phyloP scores from a whole-genome alignment of 2,888 invertebrate species.

The Plutella xylostella region DNA sequence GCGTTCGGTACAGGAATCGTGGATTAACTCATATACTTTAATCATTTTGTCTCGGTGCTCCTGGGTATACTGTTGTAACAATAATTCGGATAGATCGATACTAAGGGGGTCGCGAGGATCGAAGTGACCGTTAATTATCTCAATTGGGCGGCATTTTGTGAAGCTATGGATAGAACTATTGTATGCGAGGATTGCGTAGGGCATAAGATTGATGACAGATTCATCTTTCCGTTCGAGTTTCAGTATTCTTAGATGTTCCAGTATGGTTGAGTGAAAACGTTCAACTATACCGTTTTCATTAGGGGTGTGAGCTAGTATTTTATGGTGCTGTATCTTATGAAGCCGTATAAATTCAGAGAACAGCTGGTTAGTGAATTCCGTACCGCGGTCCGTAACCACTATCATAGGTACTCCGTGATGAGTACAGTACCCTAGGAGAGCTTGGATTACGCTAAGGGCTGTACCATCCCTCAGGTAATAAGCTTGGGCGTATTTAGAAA shows the following conservation, averaged over 20 bases:
- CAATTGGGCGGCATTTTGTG: constrained; percentile 1
- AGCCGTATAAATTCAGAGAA: background rate
- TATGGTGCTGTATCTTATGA: background rate
- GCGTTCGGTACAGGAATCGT: background rate
- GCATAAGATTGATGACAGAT: constrained; percentile 1
- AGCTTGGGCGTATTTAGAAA: constrained; percentile 3
- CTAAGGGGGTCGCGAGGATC: constrained; percentile 1
- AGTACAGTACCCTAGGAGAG: background rate
- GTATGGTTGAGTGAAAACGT: constrained; percentile 4
- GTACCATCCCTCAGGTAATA: background rate
- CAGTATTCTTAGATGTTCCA: constrained; percentile 3
- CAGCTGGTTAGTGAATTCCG: constrained; percentile 3
- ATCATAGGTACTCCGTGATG: background rate
- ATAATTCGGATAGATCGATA: background rate
- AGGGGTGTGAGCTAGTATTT: background rate
- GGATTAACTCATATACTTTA: background rate
- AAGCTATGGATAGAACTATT: constrained; percentile 4
- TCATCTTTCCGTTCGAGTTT: background rate
- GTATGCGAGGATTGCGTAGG: constrained; percentile 1
- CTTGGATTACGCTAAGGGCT: background rate
- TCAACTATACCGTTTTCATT: constrained; percentile 1
- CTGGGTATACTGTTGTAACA: background rate
- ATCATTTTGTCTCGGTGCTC: background rate
- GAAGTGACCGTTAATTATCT: background rate
- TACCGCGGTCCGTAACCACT: background rate